A percentile compares a stretch with the other conserved stretches of the same genome.
Conservation (phyloP, 2,113 vertebrate species). For the Origma solitaria region DNA sequence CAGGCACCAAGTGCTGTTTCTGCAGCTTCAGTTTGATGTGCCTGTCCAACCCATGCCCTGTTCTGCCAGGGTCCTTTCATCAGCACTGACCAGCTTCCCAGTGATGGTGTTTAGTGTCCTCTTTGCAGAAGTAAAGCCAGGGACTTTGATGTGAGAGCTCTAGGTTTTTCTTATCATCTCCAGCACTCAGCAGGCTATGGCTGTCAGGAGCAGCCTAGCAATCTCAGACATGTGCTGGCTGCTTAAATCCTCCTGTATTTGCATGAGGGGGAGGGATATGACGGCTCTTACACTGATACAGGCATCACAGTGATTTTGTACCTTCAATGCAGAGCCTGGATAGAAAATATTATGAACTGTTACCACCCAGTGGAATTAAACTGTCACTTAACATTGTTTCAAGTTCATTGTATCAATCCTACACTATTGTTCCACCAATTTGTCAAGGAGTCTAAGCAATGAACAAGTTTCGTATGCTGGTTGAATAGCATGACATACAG, state of each 20-base stretch:
- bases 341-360: constrained; percentile 9
- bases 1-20: neutral
- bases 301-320: neutral
- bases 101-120: fast-evolving
- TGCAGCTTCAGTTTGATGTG: neutral
- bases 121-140: neutral
- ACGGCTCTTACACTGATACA: neutral
- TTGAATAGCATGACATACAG: neutral
- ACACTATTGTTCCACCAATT: neutral
- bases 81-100: neutral
- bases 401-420: neutral
- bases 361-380: neutral
- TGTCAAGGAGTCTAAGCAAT: neutral
- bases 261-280: neutral
- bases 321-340: neutral
- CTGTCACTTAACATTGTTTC: neutral
- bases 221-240: neutral
- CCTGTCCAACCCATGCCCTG: fast-evolving
- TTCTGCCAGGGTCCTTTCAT: neutral
- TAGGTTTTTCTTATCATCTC: neutral
- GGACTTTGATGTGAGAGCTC: neutral
- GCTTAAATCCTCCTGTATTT: neutral
- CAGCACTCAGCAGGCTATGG: neutral
- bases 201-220: neutral
- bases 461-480: neutral